Base-by-base conservation (phyloP, 2,113 vertebrate genomes). In the Opisthocomus hoazin region DNA sequence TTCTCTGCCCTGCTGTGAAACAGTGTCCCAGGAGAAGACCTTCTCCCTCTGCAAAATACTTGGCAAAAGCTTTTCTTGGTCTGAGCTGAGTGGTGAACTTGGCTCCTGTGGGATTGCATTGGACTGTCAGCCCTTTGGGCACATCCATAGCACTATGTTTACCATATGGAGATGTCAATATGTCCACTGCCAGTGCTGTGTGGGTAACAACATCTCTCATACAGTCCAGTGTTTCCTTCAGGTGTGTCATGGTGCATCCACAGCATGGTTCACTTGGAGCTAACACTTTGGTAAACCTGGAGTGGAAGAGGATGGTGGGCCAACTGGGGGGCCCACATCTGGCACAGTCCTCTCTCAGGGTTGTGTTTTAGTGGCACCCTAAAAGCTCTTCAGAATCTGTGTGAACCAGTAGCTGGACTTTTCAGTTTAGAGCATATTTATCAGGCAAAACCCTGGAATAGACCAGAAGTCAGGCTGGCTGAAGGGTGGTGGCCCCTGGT, bases 41-140 rank as follows among this genome's bases (percentile, higher is more conserved):
- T 61, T 46, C 45, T 81, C n/a, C 53, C 7, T 56, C 78, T 81
- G 24, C 7, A 65, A 82, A 87, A 64, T 70, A 79, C 10, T 76
- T 84, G 74, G 61, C 57, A 75, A 92, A 87, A 81, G 51, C 36
- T 89, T 70, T 89, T 80, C 51, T 77, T 70, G 34, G 18, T 78
- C 69, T 84, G 77, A 91, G 56, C 27, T 95, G 30, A 90, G n/a
- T 45, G 41, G 66, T 34, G 18, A 46, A 43, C 26, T 87, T 48
- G 56, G 39, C 21, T 93, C 22, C 17, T 65, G 37, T 15, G 66
- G 26, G 54, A 45, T 16, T 65, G 32, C 41, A 41, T 7, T 77
- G 66, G 57, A 69, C 17, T 86, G 29, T 85, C 58, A 76, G 29
- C 5, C 6, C 24, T 41, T 7, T 57, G 37, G 54, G 22, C 19